Percentiles rank a stretch among this genome's conserved stretches.
phyloP scores from a whole-genome alignment of 2,888 invertebrate species.

The Andrena minutula region DNA sequence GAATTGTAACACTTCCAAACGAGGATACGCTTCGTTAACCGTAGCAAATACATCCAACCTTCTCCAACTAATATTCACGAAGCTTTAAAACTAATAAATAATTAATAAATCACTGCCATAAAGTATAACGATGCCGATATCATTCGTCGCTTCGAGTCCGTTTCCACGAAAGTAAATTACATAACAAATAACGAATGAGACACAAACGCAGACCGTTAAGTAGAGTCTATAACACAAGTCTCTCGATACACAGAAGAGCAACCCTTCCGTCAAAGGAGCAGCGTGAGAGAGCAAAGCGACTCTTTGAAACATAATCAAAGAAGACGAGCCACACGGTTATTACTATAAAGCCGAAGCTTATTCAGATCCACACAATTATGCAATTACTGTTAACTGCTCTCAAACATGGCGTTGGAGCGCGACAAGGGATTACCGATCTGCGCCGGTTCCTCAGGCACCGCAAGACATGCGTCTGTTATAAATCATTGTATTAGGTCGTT shows the following conservation, averaged over 20 bases:
- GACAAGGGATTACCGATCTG: not conserved
- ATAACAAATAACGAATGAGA: not conserved
- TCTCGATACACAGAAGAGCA: not conserved
- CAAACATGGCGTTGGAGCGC: constrained; percentile 24
- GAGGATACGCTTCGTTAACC: not conserved
- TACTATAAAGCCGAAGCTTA: constrained; percentile 44
- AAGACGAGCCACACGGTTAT: constrained; percentile 15
- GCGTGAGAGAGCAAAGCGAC: constrained; percentile 16
- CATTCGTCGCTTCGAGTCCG: not conserved
- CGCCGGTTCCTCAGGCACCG: not conserved
- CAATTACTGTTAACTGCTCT: constrained; percentile 62
- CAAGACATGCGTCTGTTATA: constrained; percentile 12
- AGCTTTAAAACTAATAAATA: not conserved
- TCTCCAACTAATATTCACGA: not conserved
- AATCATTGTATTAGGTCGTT: constrained; percentile 20
- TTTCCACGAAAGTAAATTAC: constrained; percentile 3
- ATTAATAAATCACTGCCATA: not conserved
- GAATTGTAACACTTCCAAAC: not conserved
- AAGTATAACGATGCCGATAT: not conserved
- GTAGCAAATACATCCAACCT: not conserved
- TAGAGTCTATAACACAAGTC: not conserved
- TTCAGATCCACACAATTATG: constrained; percentile 62
- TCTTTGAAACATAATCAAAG: constrained; percentile 38
- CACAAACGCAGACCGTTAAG: not conserved
- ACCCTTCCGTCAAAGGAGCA: not conserved